Evolutionary conservation across 53 echinoderm and acorn worm genomes (phyloP), one percentile per base, ranked within the genome.

Genomic region (Henricia sp.): DNA sequence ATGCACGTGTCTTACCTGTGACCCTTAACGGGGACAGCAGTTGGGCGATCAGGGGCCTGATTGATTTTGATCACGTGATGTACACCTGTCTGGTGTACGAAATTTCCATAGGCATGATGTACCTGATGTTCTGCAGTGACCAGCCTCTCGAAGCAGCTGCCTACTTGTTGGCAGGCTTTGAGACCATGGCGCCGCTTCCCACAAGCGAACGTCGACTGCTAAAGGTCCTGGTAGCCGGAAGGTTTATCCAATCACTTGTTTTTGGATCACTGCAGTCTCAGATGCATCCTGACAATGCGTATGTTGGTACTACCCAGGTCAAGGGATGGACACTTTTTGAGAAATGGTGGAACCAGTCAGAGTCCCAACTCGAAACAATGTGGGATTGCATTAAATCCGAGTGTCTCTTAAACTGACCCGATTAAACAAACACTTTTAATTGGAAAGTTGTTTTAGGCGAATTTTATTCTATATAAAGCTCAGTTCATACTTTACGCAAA

Each of bases 51-150:
- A 52, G n/a, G 3, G 93, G 93, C 55, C 24, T 93, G 21, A 76
- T 95, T 3, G 95, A 95, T 27, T 95, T 95, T 84, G 91, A 93
- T 55, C 89, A 93, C 51, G 50, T 27, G 11, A 28, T 9, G n/a
- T 78, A 93, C 84, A 50, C 57, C 5, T 77, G 46, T n/a, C 80
- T 80, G 2, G 87, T 95, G 30, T 95, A 83, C 40, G 95, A 95
- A 44, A 35, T 91, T 10, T 93, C 80, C 50, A 78, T 91, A 20
- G 72, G 67, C 27, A 88, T 95, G 57, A 83, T 80, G 84, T 95
- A 95, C 57, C 32, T 91, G 57, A 73, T 91, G 53, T 74, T 80
- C 34, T 63, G 70, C 3, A 76, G 76, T 10, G 59, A 76, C 10
- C 11, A 76, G 32, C 74, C 86, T 5, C 8, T 92, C 5, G 51